phyloP scores from a whole-genome alignment of 2,797 vertebrate genomes.

The Smutsia temminckii region DNA sequence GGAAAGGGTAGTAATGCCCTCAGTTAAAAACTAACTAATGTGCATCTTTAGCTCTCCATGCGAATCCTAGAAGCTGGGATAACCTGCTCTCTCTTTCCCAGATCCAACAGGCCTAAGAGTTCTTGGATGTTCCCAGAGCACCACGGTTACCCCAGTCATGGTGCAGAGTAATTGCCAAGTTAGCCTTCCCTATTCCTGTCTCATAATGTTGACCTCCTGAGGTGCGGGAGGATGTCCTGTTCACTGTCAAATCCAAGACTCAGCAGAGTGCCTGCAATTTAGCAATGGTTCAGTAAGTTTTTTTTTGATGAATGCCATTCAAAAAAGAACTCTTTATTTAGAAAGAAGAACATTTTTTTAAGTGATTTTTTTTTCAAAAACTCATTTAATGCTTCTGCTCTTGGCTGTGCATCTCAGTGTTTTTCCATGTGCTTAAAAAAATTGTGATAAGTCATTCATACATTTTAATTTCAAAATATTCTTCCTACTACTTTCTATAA shows the following conservation, averaged over 20 bases:
- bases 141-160: not conserved
- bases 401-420: not conserved
- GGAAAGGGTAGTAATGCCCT: not conserved
- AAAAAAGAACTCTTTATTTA: not conserved
- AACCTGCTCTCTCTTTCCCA: not conserved
- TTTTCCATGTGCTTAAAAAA: constrained; percentile 44
- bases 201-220: not conserved
- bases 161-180: not conserved
- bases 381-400: not conserved
- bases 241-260: not conserved
- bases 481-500: constrained; percentile 1
- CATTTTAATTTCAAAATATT: constrained; percentile 46
- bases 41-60: not conserved
- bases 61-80: not conserved
- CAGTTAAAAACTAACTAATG: not conserved
- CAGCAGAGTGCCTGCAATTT: not conserved
- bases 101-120: not conserved
- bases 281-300: not conserved
- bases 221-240: not conserved
- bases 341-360: not conserved
- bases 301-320: not conserved
- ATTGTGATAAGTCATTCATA: constrained; percentile 15
- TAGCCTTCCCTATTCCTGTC: not conserved
- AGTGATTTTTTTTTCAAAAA: not conserved
- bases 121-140: not conserved